Conservation (phyloP, 2,113 vertebrate genomes). For the Myotis davidii region DNA sequence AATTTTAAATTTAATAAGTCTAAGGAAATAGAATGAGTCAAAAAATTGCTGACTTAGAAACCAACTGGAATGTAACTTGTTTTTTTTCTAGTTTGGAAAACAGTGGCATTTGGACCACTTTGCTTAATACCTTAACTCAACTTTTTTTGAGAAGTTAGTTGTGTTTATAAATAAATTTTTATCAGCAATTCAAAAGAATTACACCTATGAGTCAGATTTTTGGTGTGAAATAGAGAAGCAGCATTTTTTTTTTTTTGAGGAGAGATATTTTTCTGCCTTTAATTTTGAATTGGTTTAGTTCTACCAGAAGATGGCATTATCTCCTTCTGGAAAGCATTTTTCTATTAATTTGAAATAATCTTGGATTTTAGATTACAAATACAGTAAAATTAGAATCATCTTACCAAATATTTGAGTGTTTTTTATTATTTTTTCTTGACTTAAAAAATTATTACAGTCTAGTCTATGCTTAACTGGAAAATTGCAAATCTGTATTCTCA, state of each 20-base stretch:
- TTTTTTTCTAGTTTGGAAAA: conserved; percentile 49
- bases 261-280: background rate
- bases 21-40: background rate
- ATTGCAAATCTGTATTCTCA: background rate
- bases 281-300: conserved; percentile 32
- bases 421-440: background rate
- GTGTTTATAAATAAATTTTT: conserved; percentile 51
- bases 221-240: background rate
- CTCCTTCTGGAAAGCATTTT: conserved; percentile 59
- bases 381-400: background rate
- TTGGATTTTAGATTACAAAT: conserved; percentile 30
- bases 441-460: background rate
- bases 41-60: conserved; percentile 1
- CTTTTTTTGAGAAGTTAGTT: conserved; percentile 55
- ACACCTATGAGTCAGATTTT: conserved; percentile 34
- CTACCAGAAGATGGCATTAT: conserved; percentile 65
- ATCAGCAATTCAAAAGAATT: conserved; percentile 19
- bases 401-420: background rate
- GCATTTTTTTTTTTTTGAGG: background rate
- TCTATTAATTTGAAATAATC: background rate
- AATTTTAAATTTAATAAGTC: background rate
- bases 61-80: background rate
- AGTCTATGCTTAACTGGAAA: background rate
- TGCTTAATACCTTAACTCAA: conserved; percentile 28
- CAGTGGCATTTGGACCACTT: background rate